Conservation (phyloP, 2,797 vertebrate genomes). For the Cuculus canorus region DNA sequence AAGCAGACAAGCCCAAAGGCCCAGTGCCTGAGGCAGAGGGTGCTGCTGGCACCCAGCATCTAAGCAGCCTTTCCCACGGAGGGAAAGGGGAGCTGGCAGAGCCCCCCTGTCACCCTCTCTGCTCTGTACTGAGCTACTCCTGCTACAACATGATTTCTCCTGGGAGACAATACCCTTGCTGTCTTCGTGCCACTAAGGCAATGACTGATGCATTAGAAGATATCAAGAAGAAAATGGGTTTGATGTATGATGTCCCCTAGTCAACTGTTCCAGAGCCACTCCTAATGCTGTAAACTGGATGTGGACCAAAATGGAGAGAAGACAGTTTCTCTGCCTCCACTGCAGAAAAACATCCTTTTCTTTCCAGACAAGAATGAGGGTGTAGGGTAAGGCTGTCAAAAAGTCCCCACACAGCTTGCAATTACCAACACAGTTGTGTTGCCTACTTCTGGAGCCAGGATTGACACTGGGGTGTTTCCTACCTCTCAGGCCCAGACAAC, state of each 20-base stretch:
- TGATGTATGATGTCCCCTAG: not conserved
- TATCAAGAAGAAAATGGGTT: not conserved
- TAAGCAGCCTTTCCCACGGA: not conserved
- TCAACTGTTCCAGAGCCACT: not conserved
- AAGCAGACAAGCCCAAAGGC: not conserved
- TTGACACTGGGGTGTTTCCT: not conserved
- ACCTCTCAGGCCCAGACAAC: conserved; percentile 49
- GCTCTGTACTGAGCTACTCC: not conserved
- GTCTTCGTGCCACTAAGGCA: not conserved
- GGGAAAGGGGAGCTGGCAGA: not conserved
- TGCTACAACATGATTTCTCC: not conserved
- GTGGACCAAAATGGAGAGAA: not conserved
- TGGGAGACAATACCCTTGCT: not conserved
- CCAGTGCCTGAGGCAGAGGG: not conserved
- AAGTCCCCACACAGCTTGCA: not conserved
- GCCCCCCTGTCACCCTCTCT: accelerated
- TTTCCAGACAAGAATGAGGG: not conserved
- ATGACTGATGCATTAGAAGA: not conserved
- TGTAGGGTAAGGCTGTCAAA: not conserved
- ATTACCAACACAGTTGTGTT: not conserved
- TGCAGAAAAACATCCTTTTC: not conserved
- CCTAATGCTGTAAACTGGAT: not conserved
- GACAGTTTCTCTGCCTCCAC: not conserved
- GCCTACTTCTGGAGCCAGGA: not conserved
- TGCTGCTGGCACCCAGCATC: not conserved